These are phyloP conservation scores for Gallinago nigripennis DNA, from an alignment of 2,797 vertebrate genomes.

Conservation along the genomic window DNA sequence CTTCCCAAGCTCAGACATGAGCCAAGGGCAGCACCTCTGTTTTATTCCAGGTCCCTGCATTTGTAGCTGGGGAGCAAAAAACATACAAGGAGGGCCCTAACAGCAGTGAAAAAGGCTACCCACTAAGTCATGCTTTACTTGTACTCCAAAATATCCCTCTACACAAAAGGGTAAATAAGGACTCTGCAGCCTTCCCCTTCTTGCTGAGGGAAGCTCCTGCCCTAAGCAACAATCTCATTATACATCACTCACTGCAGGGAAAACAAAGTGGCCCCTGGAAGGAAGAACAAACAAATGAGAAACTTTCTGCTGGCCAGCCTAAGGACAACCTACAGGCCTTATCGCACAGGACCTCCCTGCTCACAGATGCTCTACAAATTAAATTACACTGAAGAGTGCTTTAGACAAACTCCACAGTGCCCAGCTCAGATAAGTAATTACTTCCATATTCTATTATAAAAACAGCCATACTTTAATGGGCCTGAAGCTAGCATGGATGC, in stretches of 20 bases:
- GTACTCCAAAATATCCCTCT: neutral
- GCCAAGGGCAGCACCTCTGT: neutral
- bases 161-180: conserved; percentile 23
- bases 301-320: conserved; percentile 30
- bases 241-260: neutral
- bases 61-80: neutral
- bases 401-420: neutral
- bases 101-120: neutral
- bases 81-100: neutral
- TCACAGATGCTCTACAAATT: conserved; percentile 54
- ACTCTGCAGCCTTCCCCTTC: neutral
- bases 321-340: neutral
- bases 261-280: neutral
- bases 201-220: neutral
- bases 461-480: neutral
- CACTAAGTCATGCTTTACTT: neutral
- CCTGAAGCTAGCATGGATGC: conserved; percentile 17
- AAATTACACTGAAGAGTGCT: conserved; percentile 8
- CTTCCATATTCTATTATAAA: conserved; percentile 26
- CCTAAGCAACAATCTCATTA: neutral
- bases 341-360: neutral
- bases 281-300: neutral
- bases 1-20: neutral
- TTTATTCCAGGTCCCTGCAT: neutral
- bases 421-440: conserved; percentile 28